A percentile compares a stretch with the other conserved stretches of the same genome.
Evolutionary conservation across 2,888 invertebrate species (phyloP).

Genomic region (Hedychridium roseum): DNA sequence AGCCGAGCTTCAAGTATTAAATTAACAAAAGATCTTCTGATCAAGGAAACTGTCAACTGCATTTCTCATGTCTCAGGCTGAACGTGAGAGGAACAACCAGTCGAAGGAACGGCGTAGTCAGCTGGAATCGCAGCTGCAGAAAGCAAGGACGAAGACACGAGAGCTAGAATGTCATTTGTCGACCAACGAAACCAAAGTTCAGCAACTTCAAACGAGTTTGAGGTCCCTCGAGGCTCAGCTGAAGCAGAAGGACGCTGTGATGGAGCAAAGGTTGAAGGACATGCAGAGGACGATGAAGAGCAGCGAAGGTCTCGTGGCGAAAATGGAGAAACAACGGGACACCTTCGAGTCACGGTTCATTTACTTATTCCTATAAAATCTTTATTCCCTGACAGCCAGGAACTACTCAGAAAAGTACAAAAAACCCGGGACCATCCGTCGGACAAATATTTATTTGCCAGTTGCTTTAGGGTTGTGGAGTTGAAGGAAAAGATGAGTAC

Average conservation of each 20-base stretch:
- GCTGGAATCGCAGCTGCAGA: conserved; percentile 38
- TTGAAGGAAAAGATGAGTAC: conserved; percentile 41
- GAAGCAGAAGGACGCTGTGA: conserved; percentile 43
- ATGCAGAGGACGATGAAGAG: conserved; percentile 44
- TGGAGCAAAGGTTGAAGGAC: conserved; percentile 40
- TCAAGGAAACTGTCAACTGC: no score
- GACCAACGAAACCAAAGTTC: conserved; percentile 37
- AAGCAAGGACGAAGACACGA: conserved; percentile 34
- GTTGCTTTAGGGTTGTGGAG: conserved; percentile 39
- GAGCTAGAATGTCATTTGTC: conserved; percentile 38
- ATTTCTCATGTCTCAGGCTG: no score
- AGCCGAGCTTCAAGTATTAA: conserved; percentile 37
- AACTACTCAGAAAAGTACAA: not conserved
- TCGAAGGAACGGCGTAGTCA: conserved; percentile 32
- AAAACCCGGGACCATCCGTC: not conserved
- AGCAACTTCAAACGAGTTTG: conserved; percentile 33
- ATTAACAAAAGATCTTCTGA: no score
- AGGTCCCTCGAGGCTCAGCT: conserved; percentile 41
- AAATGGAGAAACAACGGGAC: conserved; percentile 51
- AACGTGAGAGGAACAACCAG: conserved; percentile 33
- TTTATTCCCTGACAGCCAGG: not conserved
- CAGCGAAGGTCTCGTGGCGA: conserved; percentile 38
- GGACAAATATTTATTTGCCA: conserved; percentile 9
- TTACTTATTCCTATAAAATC: conserved; percentile 9
- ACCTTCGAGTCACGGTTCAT: conserved; percentile 46